phyloP scores from a whole-genome alignment of 2,113 vertebrate genomes.

The Neodon shergylaensis region DNA sequence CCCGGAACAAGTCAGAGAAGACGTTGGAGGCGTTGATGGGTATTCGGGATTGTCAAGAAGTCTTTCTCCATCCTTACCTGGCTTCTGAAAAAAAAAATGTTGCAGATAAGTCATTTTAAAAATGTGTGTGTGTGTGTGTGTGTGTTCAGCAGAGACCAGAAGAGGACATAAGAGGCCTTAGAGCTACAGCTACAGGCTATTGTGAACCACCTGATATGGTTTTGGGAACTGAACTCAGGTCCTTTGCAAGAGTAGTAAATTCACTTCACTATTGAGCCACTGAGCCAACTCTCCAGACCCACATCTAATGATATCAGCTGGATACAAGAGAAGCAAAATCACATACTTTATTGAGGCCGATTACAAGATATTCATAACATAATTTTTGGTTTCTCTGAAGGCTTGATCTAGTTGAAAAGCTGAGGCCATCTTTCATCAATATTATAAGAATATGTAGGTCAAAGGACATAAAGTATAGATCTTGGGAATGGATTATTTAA shows the following conservation, averaged over 20 bases:
- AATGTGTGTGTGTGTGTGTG: not conserved
- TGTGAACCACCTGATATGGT: not conserved
- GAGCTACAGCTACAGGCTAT: not conserved
- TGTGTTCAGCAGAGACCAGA: not conserved
- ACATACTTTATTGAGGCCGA: not conserved
- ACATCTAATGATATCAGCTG: not conserved
- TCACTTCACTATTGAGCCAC: not conserved
- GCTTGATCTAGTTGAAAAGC: not conserved
- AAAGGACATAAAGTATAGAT: not conserved
- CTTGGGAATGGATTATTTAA: not conserved
- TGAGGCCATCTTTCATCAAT: not conserved
- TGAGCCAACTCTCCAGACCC: not conserved
- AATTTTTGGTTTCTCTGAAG: not conserved
- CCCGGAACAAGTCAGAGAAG: not conserved
- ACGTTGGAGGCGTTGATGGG: not conserved
- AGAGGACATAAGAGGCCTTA: not conserved
- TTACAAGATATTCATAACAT: not conserved
- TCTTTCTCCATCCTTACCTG: not conserved
- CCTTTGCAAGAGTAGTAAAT: not conserved
- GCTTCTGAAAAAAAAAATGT: not conserved
- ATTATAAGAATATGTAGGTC: not conserved
- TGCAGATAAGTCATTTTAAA: not conserved
- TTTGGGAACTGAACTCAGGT: not conserved
- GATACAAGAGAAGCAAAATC: not conserved
- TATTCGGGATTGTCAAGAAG: not conserved